phyloP scores from a whole-genome alignment of 2,888 invertebrate species.

The Acrocera orbiculus region DNA sequence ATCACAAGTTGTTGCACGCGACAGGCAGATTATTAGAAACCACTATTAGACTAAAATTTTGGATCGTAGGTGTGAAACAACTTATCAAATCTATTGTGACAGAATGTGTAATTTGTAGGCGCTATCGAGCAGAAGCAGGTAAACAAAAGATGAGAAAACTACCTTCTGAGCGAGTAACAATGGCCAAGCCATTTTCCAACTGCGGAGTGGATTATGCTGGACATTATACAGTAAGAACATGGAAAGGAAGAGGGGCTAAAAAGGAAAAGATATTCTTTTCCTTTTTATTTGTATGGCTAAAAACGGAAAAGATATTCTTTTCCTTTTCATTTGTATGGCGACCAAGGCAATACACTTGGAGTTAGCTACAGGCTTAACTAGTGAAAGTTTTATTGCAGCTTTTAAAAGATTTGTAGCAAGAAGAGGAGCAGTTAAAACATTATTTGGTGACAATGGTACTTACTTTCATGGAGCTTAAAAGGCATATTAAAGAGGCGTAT shows the following conservation, averaged over 20 bases:
- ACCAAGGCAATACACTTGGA: constrained; percentile 5
- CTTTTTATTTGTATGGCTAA: constrained; percentile 3
- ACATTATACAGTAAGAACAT: constrained; percentile 2
- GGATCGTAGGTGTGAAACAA: constrained; percentile 1
- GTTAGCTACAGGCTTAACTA: constrained; percentile 3
- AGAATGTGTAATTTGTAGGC: constrained; percentile 7
- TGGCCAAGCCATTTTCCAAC: constrained; percentile 5
- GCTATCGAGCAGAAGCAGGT: constrained; percentile 6
- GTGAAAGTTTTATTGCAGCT: constrained; percentile 13
- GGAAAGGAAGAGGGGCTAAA: background rate
- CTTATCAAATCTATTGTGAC: background rate
- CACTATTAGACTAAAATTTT: background rate
- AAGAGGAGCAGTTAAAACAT: background rate
- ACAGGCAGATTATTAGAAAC: background rate
- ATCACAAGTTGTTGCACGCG: background rate
- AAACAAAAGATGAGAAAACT: constrained; percentile 11
- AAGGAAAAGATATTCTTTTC: background rate
- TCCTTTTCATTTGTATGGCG: no score
- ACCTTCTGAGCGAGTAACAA: background rate
- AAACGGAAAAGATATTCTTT: no score
- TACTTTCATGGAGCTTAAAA: constrained; percentile 2
- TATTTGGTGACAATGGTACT: constrained; percentile 4
- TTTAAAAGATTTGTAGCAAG: constrained; percentile 10
- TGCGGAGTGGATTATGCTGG: constrained; percentile 9
- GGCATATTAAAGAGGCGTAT: constrained; percentile 9